A percentile compares a stretch with the other conserved stretches of the same genome.
Evolutionary conservation across 2,888 invertebrate genomes (phyloP).

Genomic region (Nezara viridula): DNA sequence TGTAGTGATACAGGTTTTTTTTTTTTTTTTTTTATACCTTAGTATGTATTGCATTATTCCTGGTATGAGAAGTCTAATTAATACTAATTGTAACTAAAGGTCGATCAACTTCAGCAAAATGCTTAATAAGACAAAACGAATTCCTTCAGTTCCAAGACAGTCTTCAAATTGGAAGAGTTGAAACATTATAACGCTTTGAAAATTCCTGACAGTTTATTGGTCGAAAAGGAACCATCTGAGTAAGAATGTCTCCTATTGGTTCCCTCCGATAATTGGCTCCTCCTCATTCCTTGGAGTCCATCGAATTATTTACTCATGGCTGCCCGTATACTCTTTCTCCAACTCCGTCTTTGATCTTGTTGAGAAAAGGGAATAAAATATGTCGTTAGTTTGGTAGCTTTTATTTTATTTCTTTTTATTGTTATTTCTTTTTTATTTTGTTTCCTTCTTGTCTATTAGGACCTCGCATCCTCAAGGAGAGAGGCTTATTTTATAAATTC

Average conservation of each 20-base stretch:
- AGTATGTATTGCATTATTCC: too few species aligned
- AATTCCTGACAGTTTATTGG: background rate
- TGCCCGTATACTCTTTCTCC: background rate
- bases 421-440: background rate
- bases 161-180: background rate
- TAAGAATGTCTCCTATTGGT: background rate
- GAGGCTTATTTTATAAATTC: background rate
- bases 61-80: too few species aligned
- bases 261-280: background rate
- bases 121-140: background rate
- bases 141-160: background rate
- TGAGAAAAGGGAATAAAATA: background rate
- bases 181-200: background rate
- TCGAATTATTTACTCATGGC: constrained; percentile 25
- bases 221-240: background rate
- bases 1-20: too few species aligned
- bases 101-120: background rate
- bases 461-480: background rate
- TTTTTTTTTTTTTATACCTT: too few species aligned
- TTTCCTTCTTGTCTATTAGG: background rate
- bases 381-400: background rate
- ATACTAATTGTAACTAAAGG: too few species aligned
- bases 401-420: background rate
- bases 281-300: background rate
- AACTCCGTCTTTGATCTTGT: background rate